Conservation (phyloP, 1,140 invertebrate genomes). For the Ridgeia piscesae region DNA sequence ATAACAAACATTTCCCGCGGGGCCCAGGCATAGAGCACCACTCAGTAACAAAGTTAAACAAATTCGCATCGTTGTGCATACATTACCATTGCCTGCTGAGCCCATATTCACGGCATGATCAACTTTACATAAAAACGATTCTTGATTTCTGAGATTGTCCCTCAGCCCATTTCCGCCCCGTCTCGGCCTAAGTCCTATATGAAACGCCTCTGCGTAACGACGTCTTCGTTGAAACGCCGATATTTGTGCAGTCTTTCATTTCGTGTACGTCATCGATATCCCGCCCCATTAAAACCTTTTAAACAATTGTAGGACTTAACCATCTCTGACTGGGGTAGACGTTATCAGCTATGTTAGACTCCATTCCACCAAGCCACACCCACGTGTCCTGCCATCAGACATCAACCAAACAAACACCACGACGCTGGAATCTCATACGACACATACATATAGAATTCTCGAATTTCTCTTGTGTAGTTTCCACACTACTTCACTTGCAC, state of each 20-base stretch:
- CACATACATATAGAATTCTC: background rate
- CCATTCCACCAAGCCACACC: background rate
- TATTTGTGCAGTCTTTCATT: background rate
- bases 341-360: background rate
- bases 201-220: background rate
- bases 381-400: background rate
- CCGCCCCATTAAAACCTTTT: background rate
- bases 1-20: background rate
- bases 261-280: background rate
- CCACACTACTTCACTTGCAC: background rate
- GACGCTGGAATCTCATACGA: background rate
- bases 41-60: background rate
- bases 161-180: background rate
- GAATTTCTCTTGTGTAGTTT: background rate
- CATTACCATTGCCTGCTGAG: background rate
- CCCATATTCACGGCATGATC: background rate
- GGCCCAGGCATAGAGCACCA: background rate
- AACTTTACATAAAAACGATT: background rate
- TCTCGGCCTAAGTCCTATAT: background rate
- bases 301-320: background rate
- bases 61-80: background rate
- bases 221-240: background rate
- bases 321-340: background rate
- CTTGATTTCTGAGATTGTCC: conserved; percentile 5
- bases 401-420: background rate